These are phyloP conservation scores for Campylomormyrus numenius DNA, from an alignment of 2,113 vertebrate species.

Conservation along the genomic window DNA sequence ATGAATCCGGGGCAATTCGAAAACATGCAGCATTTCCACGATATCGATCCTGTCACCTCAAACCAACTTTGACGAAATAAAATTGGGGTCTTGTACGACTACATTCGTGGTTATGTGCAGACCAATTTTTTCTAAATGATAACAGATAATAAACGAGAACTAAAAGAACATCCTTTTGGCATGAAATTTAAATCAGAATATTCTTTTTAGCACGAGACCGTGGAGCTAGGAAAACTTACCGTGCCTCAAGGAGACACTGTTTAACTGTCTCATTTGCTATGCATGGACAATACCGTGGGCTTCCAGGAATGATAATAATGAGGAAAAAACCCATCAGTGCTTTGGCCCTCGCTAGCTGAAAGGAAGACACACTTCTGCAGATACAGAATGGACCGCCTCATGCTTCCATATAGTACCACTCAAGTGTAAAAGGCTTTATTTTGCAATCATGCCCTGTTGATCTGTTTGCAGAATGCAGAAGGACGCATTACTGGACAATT, in stretches of 20 bases:
- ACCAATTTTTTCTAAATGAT: background rate
- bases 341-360: background rate
- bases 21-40: background rate
- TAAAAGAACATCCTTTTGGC: background rate
- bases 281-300: background rate
- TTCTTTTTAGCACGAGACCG: background rate
- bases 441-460: background rate
- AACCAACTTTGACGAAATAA: background rate
- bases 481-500: constrained; percentile 35
- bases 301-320: background rate
- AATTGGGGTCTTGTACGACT: background rate
- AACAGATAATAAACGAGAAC: background rate
- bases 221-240: background rate
- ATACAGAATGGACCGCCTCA: too few relatives aligned
- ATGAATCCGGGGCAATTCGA: background rate
- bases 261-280: background rate
- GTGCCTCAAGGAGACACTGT: background rate
- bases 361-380: background rate
- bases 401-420: background rate
- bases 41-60: background rate
- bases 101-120: background rate
- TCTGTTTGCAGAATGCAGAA: background rate
- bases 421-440: background rate
- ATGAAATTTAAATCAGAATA: background rate
- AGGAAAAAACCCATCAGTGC: background rate